phyloP scores from a whole-genome alignment of 1,140 invertebrate species.

The Leguminivora glycinivorella region DNA sequence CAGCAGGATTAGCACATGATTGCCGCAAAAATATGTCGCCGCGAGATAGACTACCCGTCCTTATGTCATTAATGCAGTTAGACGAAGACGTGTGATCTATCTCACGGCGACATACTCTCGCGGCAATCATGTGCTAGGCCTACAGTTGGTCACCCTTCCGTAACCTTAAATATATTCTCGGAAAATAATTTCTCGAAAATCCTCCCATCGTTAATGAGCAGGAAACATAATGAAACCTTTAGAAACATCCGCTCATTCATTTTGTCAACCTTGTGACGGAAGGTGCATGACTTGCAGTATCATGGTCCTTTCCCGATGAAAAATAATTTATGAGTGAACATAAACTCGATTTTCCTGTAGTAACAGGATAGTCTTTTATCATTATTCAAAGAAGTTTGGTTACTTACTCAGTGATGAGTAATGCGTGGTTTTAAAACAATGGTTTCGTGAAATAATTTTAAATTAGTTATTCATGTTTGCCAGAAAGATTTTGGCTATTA shows the following conservation, averaged over 20 bases:
- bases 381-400: neutral
- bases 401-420: neutral
- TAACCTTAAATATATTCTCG: neutral
- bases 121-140: too few relatives aligned
- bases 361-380: neutral
- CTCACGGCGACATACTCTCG: too few relatives aligned
- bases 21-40: too few relatives aligned
- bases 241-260: neutral
- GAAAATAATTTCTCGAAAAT: neutral
- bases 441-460: neutral
- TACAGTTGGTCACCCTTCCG: neutral
- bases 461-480: neutral
- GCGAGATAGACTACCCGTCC: too few relatives aligned
- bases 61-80: too few relatives aligned
- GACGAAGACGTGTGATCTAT: too few relatives aligned
- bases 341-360: neutral
- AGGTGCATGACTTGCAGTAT: conserved; percentile 16
- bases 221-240: neutral
- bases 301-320: conserved; percentile 2
- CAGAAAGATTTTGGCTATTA: neutral
- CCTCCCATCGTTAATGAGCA: neutral
- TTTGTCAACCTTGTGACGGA: neutral
- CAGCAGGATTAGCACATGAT: too few relatives aligned
- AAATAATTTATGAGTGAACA: neutral
- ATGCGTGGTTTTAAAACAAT: conserved; percentile 8